A percentile compares a stretch with the other conserved stretches of the same genome.
phyloP scores from a whole-genome alignment of 1,140 invertebrate genomes.

The Oncopodura yosiiana region DNA sequence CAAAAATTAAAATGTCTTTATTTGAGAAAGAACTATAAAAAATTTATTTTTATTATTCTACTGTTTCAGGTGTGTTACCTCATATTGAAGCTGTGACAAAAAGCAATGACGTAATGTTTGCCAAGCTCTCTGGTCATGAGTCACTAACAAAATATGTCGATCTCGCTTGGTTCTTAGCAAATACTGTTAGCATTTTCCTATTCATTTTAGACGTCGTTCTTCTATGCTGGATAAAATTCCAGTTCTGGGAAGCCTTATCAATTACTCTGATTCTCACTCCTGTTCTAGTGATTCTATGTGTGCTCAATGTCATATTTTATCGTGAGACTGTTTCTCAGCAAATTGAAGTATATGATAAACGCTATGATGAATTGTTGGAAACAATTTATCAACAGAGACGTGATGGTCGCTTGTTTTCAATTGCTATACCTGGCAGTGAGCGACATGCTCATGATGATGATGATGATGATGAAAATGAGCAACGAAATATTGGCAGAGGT shows the following conservation, averaged over 20 bases:
- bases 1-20: neutral
- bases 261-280: slow-evolving; percentile 48
- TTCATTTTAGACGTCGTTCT: slow-evolving; percentile 54
- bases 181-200: slow-evolving; percentile 44
- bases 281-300: slow-evolving; percentile 45
- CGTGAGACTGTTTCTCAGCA: slow-evolving; percentile 35
- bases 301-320: slow-evolving; percentile 50
- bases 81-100: slow-evolving; percentile 32
- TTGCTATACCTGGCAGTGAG: no score
- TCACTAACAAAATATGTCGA: slow-evolving; percentile 26
- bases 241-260: slow-evolving; percentile 38
- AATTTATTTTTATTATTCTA: neutral
- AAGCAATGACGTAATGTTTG: slow-evolving; percentile 10
- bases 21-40: neutral
- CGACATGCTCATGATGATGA: neutral
- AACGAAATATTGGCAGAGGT: neutral
- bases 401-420: no score
- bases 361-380: slow-evolving; percentile 25
- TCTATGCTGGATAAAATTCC: slow-evolving; percentile 46
- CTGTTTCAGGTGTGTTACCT: slow-evolving; percentile 17
- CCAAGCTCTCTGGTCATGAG: slow-evolving; percentile 25
- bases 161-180: slow-evolving; percentile 26
- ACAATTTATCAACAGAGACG: no score
- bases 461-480: neutral
- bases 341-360: slow-evolving; percentile 13